These are phyloP conservation scores for Marcusenius ussheri DNA, from an alignment of 2,113 vertebrate species.

Conservation along the genomic window DNA sequence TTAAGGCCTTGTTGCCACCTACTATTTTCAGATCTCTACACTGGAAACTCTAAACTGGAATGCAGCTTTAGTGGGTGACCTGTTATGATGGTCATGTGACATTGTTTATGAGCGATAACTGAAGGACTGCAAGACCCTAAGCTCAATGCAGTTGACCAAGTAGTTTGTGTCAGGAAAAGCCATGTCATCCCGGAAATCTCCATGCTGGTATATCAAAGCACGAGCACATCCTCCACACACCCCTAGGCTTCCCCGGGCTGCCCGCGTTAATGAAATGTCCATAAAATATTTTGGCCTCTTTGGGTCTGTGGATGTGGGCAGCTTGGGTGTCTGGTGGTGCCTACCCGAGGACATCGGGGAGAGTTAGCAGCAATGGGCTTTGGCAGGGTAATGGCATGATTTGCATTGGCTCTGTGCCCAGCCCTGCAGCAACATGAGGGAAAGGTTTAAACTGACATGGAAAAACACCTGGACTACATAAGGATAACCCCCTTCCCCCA, in stretches of 20 bases:
- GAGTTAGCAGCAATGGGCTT: conserved; percentile 40
- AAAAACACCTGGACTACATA: conserved; percentile 71
- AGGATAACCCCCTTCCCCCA: conserved; percentile 32
- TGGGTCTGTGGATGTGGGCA: conserved; percentile 4
- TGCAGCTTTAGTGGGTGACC: background rate
- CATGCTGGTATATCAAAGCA: background rate
- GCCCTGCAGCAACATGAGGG: conserved; percentile 48
- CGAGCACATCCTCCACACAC: background rate
- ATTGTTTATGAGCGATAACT: background rate
- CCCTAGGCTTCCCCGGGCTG: background rate
- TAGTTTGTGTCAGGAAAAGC: background rate
- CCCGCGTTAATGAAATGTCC: background rate
- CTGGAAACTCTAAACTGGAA: background rate
- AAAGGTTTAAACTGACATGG: conserved; percentile 63
- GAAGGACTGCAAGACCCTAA: background rate
- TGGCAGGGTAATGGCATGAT: conserved; percentile 49
- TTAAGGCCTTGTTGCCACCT: background rate
- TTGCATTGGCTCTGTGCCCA: conserved; percentile 66
- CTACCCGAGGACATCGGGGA: conserved; percentile 36
- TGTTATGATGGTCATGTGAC: background rate
- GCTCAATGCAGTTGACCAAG: background rate
- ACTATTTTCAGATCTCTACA: background rate
- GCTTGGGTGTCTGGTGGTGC: background rate
- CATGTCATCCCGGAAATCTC: background rate
- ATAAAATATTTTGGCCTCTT: background rate